A percentile compares a stretch with the other conserved stretches of the same genome.
These are phyloP conservation scores for Mechanitis mazaeus DNA, from an alignment of 2,888 invertebrate species.

Conservation along the genomic window DNA sequence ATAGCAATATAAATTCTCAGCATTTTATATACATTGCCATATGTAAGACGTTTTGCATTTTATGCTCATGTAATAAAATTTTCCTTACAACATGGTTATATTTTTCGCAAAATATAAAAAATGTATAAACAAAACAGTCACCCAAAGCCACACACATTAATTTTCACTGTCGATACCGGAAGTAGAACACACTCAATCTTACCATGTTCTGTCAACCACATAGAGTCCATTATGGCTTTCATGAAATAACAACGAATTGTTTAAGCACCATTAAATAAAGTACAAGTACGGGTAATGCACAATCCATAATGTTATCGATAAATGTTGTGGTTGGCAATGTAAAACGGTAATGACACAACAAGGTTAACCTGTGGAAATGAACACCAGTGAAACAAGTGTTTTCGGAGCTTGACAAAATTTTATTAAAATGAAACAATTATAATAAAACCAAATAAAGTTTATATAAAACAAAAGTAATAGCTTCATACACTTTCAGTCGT, in stretches of 20 bases:
- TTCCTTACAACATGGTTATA: neutral
- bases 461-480: no score
- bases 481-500: no score
- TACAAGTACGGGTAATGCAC: neutral
- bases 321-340: neutral
- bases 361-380: no score
- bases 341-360: no score
- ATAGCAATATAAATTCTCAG: no score
- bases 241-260: neutral
- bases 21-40: no score
- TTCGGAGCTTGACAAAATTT: no score
- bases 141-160: neutral
- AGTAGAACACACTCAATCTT: constrained; percentile 2
- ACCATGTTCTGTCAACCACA: constrained; percentile 3
- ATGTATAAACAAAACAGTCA: neutral
- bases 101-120: neutral
- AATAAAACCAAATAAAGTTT: no score
- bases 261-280: constrained; percentile 4
- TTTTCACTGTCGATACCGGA: neutral
- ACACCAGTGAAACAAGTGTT: no score
- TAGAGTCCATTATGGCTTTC: neutral
- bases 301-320: neutral
- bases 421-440: no score
- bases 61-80: no score
- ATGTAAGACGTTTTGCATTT: no score